Base-by-base conservation (phyloP, 2,888 invertebrate species). In the Temnothorax ravouxi region DNA sequence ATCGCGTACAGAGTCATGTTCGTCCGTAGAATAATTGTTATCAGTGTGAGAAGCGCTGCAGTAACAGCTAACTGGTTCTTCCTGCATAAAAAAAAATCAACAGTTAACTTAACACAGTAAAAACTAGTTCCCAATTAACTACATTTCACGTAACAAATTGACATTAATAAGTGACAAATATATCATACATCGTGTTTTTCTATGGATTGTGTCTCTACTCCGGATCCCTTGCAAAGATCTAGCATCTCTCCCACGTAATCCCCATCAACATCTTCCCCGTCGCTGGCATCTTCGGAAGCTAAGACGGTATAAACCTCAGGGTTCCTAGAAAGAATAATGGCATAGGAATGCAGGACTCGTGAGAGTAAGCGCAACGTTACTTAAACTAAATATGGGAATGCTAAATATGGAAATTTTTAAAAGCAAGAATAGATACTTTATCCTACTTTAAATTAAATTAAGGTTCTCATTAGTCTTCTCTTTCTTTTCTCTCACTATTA, bases 21-120 rank as follows among this genome's bases (percentile, higher is more conserved):
- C 97, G 93, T 97, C 97, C 2, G 97, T 97, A 41, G 97, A 97
- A 91, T 96, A 96, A 92, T 97, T 96, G 95, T 97, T 97, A 89
- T 97, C 97, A 5, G 97, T 97, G 92, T 97, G 97, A n/a, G 97
- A 97, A 56, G 97, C 97, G 94, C 97, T 97, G 94, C 97, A 97
- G 94, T 97, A 97, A 93, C 97, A 97, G 94, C 97, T 97, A 52
- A 95, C 94, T 38, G 94, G 94, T 87, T 95, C 95, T 85, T 95
- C 95, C 95, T 95, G 81, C 62, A 75, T 9, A 85, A 83, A 56
- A 34, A 85, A 83, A 34, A 83, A 83, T 41, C 5, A n/a, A 79
- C 1, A 9, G 47, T 6, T 38, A n/a, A 59, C 1, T 69, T 79
- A 44, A 47, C 1, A 15, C 6, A 1, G 9, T 15, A 44, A 67